Conservation (phyloP, 1,140 invertebrate species). For the Muscidifurax raptorellus region DNA sequence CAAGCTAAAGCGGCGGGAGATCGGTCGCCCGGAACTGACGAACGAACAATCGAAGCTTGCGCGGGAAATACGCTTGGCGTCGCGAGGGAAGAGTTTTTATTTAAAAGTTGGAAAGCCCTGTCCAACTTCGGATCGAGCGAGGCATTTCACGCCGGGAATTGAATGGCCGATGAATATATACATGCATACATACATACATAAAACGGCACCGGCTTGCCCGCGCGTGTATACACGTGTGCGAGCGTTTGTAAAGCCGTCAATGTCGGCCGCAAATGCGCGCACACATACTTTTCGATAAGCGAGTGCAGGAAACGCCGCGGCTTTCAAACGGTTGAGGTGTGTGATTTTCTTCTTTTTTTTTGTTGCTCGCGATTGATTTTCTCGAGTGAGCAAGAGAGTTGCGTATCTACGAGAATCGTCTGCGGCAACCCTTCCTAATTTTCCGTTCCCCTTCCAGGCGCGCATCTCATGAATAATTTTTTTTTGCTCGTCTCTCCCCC, state of each 20-base stretch:
- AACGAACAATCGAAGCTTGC: conserved; percentile 43
- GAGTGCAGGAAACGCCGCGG: not conserved
- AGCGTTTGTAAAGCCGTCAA: conserved; percentile 42
- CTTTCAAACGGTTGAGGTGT: not conserved
- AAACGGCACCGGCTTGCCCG: not conserved
- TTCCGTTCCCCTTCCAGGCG: not conserved
- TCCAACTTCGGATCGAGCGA: conserved; percentile 9
- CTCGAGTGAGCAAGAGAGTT: not conserved
- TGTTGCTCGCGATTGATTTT: not conserved
- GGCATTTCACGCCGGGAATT: conserved; percentile 21
- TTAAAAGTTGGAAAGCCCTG: conserved; percentile 49
- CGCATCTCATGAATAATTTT: conserved; percentile 52
- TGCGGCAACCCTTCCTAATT: conserved; percentile 36
- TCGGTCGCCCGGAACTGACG: conserved; percentile 16
- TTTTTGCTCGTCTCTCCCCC: conserved; percentile 14
- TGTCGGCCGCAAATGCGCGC: not conserved
- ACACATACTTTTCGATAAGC: not conserved
- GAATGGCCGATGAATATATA: conserved; percentile 33
- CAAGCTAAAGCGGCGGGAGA: not conserved
- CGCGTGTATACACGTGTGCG: not conserved
- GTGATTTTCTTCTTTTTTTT: not conserved
- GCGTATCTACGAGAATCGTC: not conserved
- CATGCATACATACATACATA: not conserved
- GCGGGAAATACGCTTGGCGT: not conserved
- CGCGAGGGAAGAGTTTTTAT: conserved; percentile 36